phyloP scores from a whole-genome alignment of 2,113 vertebrate species.

The Pelmatolapia mariae region DNA sequence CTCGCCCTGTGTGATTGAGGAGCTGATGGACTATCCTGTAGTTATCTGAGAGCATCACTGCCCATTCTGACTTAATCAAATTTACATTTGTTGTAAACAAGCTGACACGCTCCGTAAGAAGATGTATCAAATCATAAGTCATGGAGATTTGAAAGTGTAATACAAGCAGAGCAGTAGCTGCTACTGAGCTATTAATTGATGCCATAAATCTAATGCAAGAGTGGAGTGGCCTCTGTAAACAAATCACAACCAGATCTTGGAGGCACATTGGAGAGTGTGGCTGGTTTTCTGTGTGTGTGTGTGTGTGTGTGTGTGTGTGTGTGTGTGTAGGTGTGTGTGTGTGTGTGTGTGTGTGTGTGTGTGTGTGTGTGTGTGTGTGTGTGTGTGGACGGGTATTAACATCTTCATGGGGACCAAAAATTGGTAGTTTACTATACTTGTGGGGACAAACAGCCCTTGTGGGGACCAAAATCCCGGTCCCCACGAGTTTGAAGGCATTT shows the following conservation, averaged over 20 bases:
- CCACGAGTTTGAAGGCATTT: too few species aligned
- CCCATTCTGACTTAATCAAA: background rate
- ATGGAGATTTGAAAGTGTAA: background rate
- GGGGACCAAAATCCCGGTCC: too few species aligned
- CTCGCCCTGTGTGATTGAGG: background rate
- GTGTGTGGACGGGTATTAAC: too few species aligned
- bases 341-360: background rate
- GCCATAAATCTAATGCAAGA: background rate
- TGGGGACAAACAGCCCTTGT: too few species aligned
- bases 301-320: background rate
- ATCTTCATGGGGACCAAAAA: too few species aligned
- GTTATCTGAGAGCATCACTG: background rate
- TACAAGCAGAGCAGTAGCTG: background rate
- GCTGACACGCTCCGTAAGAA: background rate
- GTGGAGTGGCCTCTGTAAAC: background rate
- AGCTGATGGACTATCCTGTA: background rate
- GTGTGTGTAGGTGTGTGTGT: background rate
- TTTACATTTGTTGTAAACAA: background rate
- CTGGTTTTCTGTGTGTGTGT: background rate
- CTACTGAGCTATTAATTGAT: background rate
- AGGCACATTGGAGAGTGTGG: background rate
- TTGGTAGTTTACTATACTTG: too few species aligned
- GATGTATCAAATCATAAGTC: background rate
- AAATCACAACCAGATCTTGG: background rate
- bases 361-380: background rate